Conservation (phyloP, 2,797 vertebrate species). For the Kryptopterus vitreolus region DNA sequence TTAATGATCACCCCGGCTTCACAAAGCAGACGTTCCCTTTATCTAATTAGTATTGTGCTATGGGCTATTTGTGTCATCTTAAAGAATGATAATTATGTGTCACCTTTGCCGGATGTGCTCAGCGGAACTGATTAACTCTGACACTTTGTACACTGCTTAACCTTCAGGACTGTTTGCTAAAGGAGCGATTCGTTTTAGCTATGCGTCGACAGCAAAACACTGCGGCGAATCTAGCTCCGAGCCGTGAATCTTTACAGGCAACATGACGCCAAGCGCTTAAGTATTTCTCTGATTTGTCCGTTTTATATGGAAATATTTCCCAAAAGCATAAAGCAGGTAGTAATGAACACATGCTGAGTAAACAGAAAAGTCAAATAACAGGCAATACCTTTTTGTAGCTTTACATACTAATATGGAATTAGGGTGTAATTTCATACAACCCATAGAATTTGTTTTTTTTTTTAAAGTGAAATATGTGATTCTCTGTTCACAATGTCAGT, state of each 20-base stretch:
- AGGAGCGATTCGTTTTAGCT: conserved; percentile 26
- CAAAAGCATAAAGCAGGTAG: neutral
- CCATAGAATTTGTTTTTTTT: neutral
- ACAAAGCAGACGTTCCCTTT: conserved; percentile 36
- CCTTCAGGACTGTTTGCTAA: conserved; percentile 38
- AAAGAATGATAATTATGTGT: conserved; percentile 63
- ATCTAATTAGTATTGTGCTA: conserved; percentile 48
- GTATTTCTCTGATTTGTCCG: neutral
- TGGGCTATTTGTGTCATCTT: conserved; percentile 56
- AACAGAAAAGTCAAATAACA: neutral
- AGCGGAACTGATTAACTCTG: conserved; percentile 62
- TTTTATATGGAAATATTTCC: neutral
- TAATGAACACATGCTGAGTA: neutral
- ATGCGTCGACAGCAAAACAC: neutral
- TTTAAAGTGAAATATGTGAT: neutral
- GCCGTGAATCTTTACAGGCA: neutral
- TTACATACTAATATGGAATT: neutral
- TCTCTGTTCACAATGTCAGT: conserved; percentile 28
- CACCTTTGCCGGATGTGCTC: conserved; percentile 56
- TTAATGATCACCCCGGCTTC: conserved; percentile 27
- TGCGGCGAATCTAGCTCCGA: neutral
- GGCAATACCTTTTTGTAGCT: neutral
- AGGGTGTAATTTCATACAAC: neutral
- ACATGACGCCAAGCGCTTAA: neutral
- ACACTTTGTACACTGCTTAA: conserved; percentile 57